Percentiles rank a stretch among this genome's conserved stretches.
These are phyloP conservation scores for Thereva unica DNA, from an alignment of 2,888 invertebrate genomes.

Conservation along the genomic window DNA sequence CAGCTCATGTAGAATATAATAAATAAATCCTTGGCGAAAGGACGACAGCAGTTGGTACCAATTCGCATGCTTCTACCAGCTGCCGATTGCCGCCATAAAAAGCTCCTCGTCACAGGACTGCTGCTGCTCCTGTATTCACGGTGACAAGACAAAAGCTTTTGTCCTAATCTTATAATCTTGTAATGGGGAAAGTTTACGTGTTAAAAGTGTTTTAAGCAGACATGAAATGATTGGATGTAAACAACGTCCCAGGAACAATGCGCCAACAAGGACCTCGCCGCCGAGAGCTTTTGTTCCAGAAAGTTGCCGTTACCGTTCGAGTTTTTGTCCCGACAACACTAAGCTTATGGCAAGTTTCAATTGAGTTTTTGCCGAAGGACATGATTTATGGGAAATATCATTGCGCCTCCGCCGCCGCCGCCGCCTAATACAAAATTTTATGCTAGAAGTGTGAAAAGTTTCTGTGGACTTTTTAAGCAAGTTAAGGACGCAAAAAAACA, in stretches of 20 bases:
- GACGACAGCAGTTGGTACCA: not conserved
- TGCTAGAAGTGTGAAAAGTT: no score
- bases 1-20: not conserved
- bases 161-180: slow-evolving; percentile 31
- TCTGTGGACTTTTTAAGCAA: no score
- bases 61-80: not conserved
- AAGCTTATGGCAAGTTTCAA: slow-evolving; percentile 19
- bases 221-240: slow-evolving; percentile 22
- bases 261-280: slow-evolving; percentile 6
- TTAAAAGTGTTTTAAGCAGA: slow-evolving; percentile 25
- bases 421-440: no score
- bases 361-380: not conserved
- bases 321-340: slow-evolving; percentile 3
- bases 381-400: not conserved
- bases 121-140: not conserved
- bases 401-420: no score
- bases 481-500: no score
- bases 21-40: not conserved
- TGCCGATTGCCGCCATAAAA: slow-evolving; percentile 23
- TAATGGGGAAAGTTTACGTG: slow-evolving; percentile 33
- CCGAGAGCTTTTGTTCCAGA: slow-evolving; percentile 1
- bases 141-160: slow-evolving; percentile 12
- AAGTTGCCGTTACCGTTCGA: slow-evolving; percentile 1
- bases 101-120: slow-evolving; percentile 20
- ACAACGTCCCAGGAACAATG: slow-evolving; percentile 10